A percentile compares a stretch with the other conserved stretches of the same genome.
These are phyloP conservation scores for Eulimnadia texana DNA, from an alignment of 1,140 invertebrate genomes.

Conservation along the genomic window DNA sequence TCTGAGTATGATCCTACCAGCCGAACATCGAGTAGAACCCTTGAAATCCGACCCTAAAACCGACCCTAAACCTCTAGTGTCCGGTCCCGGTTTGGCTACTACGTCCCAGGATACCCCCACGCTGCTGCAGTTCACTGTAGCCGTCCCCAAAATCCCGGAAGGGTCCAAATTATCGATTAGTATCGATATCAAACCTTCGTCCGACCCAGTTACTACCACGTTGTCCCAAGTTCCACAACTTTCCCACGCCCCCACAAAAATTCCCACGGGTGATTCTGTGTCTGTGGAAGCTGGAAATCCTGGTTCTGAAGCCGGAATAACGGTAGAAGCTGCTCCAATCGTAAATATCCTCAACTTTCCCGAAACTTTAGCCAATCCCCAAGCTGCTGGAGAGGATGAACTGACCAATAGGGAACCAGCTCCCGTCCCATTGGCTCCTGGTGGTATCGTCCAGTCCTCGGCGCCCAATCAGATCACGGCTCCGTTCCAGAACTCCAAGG, in stretches of 20 bases:
- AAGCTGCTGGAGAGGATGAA: not conserved
- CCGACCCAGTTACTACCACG: not conserved
- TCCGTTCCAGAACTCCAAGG: conserved; percentile 6
- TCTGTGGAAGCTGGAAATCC: not conserved
- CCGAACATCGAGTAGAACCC: not conserved
- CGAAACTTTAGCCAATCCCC: not conserved
- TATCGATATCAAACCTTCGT: not conserved
- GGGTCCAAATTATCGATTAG: not conserved
- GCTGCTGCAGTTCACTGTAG: not conserved
- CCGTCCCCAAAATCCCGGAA: not conserved
- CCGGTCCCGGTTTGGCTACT: not conserved
- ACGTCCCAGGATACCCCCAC: not conserved
- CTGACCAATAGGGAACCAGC: not conserved
- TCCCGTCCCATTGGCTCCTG: not conserved
- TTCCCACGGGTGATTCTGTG: not conserved
- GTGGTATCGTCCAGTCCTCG: not conserved
- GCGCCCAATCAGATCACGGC: not conserved
- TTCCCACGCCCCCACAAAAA: not conserved
- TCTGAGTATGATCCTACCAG: not conserved
- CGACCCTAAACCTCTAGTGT: not conserved
- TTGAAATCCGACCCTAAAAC: not conserved
- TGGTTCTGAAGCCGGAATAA: not conserved
- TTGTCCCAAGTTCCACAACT: not conserved
- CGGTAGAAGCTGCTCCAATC: not conserved
- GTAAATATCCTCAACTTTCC: not conserved